These are phyloP conservation scores for Drosophila biarmipes DNA, from an alignment of 1,140 invertebrate species.

Conservation along the genomic window DNA sequence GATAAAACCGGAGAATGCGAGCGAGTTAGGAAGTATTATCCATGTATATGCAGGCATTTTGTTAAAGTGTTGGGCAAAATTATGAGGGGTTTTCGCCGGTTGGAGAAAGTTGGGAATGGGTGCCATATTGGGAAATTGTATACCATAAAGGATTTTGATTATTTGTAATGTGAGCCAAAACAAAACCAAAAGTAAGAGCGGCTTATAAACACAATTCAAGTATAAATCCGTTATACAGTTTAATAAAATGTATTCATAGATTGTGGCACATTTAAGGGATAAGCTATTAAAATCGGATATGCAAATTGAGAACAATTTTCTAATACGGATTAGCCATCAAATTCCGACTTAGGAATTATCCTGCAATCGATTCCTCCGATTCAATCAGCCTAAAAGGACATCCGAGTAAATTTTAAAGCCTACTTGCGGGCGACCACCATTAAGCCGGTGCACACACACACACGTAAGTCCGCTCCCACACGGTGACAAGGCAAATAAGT, in stretches of 20 bases:
- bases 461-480: constrained; percentile 1
- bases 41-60: neutral
- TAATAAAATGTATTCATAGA: too few relatives aligned
- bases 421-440: constrained; percentile 18
- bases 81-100: neutral
- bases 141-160: neutral
- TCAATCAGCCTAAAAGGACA: constrained; percentile 26
- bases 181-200: too few relatives aligned
- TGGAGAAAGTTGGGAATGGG: too few relatives aligned
- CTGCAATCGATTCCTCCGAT: neutral
- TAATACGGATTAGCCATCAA: too few relatives aligned
- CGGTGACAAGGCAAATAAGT: constrained; percentile 66
- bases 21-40: constrained; percentile 39
- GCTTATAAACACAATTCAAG: too few relatives aligned
- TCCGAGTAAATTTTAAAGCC: constrained; percentile 36
- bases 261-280: too few relatives aligned
- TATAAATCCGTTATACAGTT: too few relatives aligned
- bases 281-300: neutral
- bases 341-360: neutral
- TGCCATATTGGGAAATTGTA: too few relatives aligned
- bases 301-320: neutral
- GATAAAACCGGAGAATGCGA: constrained; percentile 49
- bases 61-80: constrained; percentile 1
- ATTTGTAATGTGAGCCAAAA: too few relatives aligned
- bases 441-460: constrained; percentile 1